Evolutionary conservation across 2,797 vertebrate genomes (phyloP), one percentile per base, ranked within the genome.

Genomic region (Pseudotriccus pelzelni): DNA sequence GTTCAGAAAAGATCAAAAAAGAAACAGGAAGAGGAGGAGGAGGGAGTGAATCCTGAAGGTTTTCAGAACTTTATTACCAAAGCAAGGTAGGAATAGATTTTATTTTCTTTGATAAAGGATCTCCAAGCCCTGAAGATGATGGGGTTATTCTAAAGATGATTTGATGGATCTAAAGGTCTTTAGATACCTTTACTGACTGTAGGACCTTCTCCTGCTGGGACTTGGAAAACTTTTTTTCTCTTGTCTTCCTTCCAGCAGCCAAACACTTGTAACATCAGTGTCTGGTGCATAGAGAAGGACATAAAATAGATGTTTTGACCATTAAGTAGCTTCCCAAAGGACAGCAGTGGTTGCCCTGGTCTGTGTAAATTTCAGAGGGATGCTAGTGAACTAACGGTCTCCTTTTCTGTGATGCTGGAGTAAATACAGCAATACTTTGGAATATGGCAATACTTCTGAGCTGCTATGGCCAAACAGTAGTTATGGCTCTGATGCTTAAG

Each of bases 31-130:
- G 98, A 98, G 75, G 97, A 98, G 55, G 97, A 96, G 49, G 97
- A 97, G 32, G 98, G 98, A 79, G 97, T 99, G 84, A 98, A 98
- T 96, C 90, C 98, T 64, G 97, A 97, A 96, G 98, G 97, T 67
- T 99, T 99, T 97, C 98, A 98, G 89, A 98, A 98, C 92, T 99
- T 99, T 96, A 98, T 99, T 97, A 94, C 95, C 56, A 96, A 94
- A 90, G 99, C 99, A 89, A 99, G 99, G 99, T 99, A 98, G 67
- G 94, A 95, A 86, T 72, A 75, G 55, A 62, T 86, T 95, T 84
- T 92, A 59, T 84, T 68, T 14, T 24, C 59, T 92, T 49, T 87
- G 17, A 52, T 47, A 92, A 91, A 67, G 25, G 23, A 30, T 75
- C 32, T 92, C 62, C 13, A n/a, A 14, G 49, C 39, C 53, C 14